Evolutionary conservation across 2,113 vertebrate species (phyloP), one percentile per base, ranked within the genome.

Genomic region (Atherinomorus stipes): DNA sequence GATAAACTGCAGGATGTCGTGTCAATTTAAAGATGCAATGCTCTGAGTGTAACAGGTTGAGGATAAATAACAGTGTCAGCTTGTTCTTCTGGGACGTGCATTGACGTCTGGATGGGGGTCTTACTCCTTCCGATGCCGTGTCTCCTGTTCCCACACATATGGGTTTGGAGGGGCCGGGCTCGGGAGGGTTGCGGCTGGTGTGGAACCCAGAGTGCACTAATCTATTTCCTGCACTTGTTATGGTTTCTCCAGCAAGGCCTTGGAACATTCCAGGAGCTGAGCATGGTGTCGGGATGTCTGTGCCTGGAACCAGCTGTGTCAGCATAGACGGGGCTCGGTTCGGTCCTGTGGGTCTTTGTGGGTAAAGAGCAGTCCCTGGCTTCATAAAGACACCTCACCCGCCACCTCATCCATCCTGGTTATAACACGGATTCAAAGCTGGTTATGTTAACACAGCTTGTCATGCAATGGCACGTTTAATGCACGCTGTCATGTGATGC

Each of bases 151-250:
- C 64, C 94, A 95, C 90, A 89, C 93, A 93, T 94, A 92, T 93
- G 93, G 89, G 86, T 86, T 90, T 90, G 72, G 67, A 93, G 92
- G 42, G 59, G 71, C 64, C 15, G 66, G 70, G 59, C 3, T 84
- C 88, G 68, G 47, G 83, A 88, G 91, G 92, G 92, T 86, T 51
- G 31, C 70, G 87, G 94, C 91, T 77, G 49, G 90, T 81, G 90
- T 93, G 88, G 93, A 95, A 93, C 89, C 92, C 87, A 81, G 86
- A 93, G 93, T 93, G 88, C 94, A 92, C 94, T 95, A 94, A 95
- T 94, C 94, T 94, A 94, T 95, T 96, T 97, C 95, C 96, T 97
- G 95, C 93, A 92, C 94, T 95, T 96, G 95, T 97, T 97, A 93
- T 96, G 94, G 93, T 96, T 98, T 95, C 95, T 95, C 85, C 91